phyloP scores from a whole-genome alignment of 2,797 vertebrate species.

The Rhinophrynus dorsalis region DNA sequence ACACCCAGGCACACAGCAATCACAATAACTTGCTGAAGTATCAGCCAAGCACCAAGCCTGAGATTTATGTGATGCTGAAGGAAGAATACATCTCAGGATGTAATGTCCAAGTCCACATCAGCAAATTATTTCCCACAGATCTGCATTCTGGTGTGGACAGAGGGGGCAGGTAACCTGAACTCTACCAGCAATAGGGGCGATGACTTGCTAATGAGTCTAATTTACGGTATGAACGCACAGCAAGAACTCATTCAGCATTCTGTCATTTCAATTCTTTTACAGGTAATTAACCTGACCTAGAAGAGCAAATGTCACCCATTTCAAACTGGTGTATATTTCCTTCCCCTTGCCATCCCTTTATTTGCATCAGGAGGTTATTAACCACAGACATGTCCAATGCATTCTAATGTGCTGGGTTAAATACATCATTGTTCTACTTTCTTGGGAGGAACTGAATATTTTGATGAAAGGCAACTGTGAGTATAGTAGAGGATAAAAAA shows the following conservation, averaged over 20 bases:
- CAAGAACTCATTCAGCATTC: conserved; percentile 18
- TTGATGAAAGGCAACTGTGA: no score
- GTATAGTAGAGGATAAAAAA: no score
- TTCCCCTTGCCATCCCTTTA: neutral
- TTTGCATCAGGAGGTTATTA: neutral
- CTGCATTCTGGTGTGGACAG: conserved; percentile 28
- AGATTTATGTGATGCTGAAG: conserved; percentile 41
- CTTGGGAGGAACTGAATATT: no score
- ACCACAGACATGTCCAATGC: neutral
- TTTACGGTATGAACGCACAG: neutral
- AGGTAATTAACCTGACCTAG: conserved; percentile 25
- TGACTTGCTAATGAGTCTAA: conserved; percentile 32
- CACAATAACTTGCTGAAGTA: neutral
- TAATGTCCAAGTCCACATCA: conserved; percentile 34
- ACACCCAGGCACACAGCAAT: neutral
- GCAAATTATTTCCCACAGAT: conserved; percentile 22
- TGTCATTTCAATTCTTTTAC: conserved; percentile 16
- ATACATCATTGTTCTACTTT: no score
- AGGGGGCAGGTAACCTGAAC: conserved; percentile 39
- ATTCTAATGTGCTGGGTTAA: no score
- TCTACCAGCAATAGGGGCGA: conserved; percentile 20
- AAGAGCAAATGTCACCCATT: neutral
- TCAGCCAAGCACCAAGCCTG: conserved; percentile 10
- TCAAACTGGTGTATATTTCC: neutral
- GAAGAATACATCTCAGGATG: conserved; percentile 29